Base-by-base conservation (phyloP, 1,140 invertebrate genomes). In the Bombus superbus region DNA sequence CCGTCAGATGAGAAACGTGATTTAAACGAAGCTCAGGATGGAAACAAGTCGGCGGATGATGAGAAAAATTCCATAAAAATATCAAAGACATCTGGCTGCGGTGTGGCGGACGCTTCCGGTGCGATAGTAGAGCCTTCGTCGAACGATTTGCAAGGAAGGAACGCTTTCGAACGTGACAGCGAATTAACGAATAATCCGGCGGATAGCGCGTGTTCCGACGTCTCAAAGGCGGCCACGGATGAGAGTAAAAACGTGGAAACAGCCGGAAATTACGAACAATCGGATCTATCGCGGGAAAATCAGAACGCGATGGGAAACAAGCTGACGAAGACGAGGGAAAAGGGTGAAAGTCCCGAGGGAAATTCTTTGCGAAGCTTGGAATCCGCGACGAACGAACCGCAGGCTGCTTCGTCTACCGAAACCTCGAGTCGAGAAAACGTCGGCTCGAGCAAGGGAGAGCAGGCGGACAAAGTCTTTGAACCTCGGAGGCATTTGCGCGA, bases 391-490 rank as follows among this genome's bases (percentile, higher is more conserved):
- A 84, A 89, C 73, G 71, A 83, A 76, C 83, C 66, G 79, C 66
- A 47, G 40, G 59, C 75, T 18, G 57, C 35, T 75, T 59, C 75
- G 22, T 53, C 47, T 22, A 53, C 47, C 47, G 47, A 53, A 53
- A 53, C 47, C 47, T 22, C 47, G 47, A 38, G 73, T 38, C 72
- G 40, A 42, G 87, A 87, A 25, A 81, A 81, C 62, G 66, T 40
- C 35, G 64, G 28, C 66, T 59, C 73, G 59, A 35, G 18, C 35
- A 57, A 78, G 47, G 64, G 28, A 42, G 73, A 57, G 42, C 73
- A 76, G 62, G 81, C 77, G 86, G 85, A 79, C 87, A 88, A 82
- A 73, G 79, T 81, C 35, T 77, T 86, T 28, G 76, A 86, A 81
- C 84, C 75, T 80, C 84, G 76, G 32, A 53, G 47, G 47, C 47